A percentile compares a stretch with the other conserved stretches of the same genome.
These are phyloP conservation scores for Nomada flava DNA, from an alignment of 2,888 invertebrate genomes.

Conservation along the genomic window DNA sequence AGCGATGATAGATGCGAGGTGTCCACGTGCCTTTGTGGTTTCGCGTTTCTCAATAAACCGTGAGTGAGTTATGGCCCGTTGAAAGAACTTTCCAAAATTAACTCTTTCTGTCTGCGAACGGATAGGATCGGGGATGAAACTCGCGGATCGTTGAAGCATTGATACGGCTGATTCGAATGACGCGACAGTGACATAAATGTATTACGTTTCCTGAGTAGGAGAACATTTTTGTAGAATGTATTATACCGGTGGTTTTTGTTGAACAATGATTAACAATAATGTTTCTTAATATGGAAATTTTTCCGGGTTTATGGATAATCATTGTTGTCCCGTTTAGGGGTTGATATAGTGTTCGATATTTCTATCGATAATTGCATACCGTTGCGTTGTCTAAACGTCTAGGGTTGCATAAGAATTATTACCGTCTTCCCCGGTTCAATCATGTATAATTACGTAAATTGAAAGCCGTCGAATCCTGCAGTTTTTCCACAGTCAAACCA, in stretches of 20 bases:
- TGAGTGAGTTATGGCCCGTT: slow-evolving; percentile 48
- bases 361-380: no score
- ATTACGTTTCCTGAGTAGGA: no score
- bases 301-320: no score
- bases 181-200: neutral
- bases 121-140: slow-evolving; percentile 28
- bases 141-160: slow-evolving; percentile 7
- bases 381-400: no score
- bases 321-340: no score
- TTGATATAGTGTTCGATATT: no score
- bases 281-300: no score
- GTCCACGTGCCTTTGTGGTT: slow-evolving; percentile 15
- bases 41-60: slow-evolving; percentile 45
- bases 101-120: slow-evolving; percentile 19
- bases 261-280: no score
- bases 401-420: neutral
- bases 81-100: slow-evolving; percentile 37
- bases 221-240: no score
- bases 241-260: no score
- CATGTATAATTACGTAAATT: neutral
- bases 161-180: neutral
- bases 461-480: neutral
- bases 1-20: slow-evolving; percentile 41
- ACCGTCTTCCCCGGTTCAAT: neutral
- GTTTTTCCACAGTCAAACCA: neutral